Percentiles rank a stretch among this genome's conserved stretches.
Conservation (phyloP, 1,140 invertebrate genomes). For the Lasaia peninsularis region DNA sequence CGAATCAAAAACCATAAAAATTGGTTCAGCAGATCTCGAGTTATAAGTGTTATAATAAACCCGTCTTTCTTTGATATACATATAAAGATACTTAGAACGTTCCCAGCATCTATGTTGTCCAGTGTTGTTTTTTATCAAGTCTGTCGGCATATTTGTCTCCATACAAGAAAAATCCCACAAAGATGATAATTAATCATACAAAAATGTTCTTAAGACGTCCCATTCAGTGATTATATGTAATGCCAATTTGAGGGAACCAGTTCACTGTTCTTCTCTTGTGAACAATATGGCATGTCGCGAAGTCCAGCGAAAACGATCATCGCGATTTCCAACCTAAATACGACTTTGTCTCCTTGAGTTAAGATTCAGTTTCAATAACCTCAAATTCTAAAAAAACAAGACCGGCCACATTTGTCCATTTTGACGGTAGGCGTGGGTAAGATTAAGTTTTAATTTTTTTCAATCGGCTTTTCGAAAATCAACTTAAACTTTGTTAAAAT, state of each 20-base stretch:
- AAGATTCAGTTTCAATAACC: constrained; percentile 18
- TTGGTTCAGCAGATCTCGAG: no score
- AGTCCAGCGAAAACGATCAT: constrained; percentile 49
- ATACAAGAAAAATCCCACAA: no score
- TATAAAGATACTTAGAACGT: no score
- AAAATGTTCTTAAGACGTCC: background rate
- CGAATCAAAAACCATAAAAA: no score
- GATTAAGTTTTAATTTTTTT: constrained; percentile 39
- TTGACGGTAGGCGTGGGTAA: constrained; percentile 66
- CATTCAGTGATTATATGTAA: constrained; percentile 47
- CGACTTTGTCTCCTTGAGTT: constrained; percentile 21
- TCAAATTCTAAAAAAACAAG: constrained; percentile 21
- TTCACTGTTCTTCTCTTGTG: constrained; percentile 61
- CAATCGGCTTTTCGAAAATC: constrained; percentile 35
- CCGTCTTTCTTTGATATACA: no score
- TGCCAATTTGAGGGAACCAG: constrained; percentile 54
- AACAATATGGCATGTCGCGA: constrained; percentile 72
- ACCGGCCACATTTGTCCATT: constrained; percentile 53
- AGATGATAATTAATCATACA: background rate
- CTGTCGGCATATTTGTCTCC: no score
- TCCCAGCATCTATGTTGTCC: no score
- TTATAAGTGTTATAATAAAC: no score
- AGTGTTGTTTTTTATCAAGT: background rate
- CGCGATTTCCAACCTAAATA: constrained; percentile 23
- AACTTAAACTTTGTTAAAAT: constrained; percentile 37